Conservation (phyloP, 1,140 invertebrate genomes). For the Cyclargus thomasi region DNA sequence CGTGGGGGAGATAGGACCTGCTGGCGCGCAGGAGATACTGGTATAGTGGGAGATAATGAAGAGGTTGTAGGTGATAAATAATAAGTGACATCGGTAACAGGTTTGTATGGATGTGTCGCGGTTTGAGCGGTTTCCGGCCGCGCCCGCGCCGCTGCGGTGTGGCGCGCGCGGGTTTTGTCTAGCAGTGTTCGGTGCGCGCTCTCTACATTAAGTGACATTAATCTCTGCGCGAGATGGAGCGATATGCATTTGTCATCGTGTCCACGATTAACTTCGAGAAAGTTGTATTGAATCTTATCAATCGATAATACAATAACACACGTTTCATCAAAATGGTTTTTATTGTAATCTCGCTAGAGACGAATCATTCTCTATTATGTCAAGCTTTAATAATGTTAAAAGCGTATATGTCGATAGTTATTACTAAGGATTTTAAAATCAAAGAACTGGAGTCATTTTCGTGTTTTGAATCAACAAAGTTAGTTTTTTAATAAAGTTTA, state of each 20-base stretch:
- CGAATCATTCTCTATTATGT: too few species aligned
- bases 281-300: constrained; percentile 62
- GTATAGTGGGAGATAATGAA: constrained; percentile 24
- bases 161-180: constrained; percentile 61
- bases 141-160: constrained; percentile 51
- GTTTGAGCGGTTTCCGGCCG: constrained; percentile 37
- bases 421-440: too few species aligned
- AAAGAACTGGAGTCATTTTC: too few species aligned
- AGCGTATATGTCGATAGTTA: too few species aligned
- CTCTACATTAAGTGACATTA: constrained; percentile 69
- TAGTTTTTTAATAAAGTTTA: neutral
- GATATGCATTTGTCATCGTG: constrained; percentile 70
- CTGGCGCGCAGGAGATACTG: constrained; percentile 16
- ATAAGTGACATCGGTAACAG: constrained; percentile 65
- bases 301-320: constrained; percentile 36
- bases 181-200: constrained; percentile 43
- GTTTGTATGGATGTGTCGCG: constrained; percentile 58
- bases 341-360: too few species aligned
- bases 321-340: neutral
- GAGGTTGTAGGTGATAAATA: constrained; percentile 57
- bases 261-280: constrained; percentile 60
- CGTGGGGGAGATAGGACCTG: constrained; percentile 18
- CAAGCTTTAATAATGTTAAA: too few species aligned
- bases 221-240: constrained; percentile 65
- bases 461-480: too few species aligned